A percentile compares a stretch with the other conserved stretches of the same genome.
phyloP scores from a whole-genome alignment of 2,113 vertebrate species.

The Gavialis gangeticus region DNA sequence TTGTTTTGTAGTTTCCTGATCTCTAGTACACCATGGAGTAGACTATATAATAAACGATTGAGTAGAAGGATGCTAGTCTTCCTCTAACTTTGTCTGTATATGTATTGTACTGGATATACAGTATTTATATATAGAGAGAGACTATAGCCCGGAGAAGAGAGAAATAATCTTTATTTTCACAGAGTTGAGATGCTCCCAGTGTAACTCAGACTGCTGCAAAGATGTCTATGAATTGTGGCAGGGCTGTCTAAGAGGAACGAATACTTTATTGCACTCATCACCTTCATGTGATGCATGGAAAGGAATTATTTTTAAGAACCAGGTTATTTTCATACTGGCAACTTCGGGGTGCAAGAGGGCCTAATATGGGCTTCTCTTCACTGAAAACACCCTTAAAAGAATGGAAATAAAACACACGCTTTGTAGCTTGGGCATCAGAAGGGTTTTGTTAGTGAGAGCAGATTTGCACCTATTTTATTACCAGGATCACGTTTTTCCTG shows the following conservation, averaged over 20 bases:
- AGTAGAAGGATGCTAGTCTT: slow-evolving; percentile 74
- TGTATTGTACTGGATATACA: slow-evolving; percentile 82
- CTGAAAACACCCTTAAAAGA: slow-evolving; percentile 16
- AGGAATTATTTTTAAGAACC: neutral
- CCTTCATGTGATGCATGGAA: neutral
- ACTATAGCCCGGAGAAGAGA: slow-evolving; percentile 52
- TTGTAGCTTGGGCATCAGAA: slow-evolving; percentile 22
- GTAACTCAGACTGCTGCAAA: neutral
- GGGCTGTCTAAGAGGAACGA: neutral
- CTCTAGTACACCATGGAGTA: slow-evolving; percentile 65
- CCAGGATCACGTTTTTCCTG: neutral
- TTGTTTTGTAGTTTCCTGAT: slow-evolving; percentile 76
- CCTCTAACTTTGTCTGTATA: slow-evolving; percentile 79
- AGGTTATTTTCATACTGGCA: neutral
- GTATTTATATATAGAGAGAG: slow-evolving; percentile 87
- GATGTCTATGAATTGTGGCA: neutral
- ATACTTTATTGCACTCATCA: slow-evolving; percentile 46
- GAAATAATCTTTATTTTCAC: slow-evolving; percentile 16
- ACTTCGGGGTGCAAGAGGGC: neutral
- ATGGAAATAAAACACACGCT: neutral
- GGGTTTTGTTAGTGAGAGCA: slow-evolving; percentile 64
- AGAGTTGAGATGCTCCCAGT: neutral
- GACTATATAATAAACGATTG: slow-evolving; percentile 64
- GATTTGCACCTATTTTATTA: slow-evolving; percentile 38
- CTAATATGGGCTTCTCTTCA: neutral